These are phyloP conservation scores for Orchesella cincta DNA, from an alignment of 1,140 invertebrate species.

Conservation along the genomic window DNA sequence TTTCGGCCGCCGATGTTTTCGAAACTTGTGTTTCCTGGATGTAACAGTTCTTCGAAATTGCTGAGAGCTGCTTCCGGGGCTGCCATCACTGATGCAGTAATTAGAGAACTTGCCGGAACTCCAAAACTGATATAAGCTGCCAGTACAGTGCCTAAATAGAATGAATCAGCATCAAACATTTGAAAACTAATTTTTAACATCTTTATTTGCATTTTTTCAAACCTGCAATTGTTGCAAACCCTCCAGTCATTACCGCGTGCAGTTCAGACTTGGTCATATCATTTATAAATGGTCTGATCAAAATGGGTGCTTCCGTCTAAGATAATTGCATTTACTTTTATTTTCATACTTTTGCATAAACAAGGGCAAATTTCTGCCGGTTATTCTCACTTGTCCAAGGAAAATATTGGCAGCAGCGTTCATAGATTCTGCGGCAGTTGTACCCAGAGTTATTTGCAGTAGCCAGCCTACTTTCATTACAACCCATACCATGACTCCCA, in stretches of 20 bases:
- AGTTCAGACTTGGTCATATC: slow-evolving; percentile 85
- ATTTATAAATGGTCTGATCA: slow-evolving; percentile 82
- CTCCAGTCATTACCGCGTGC: slow-evolving; percentile 88
- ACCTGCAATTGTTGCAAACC: slow-evolving; percentile 93
- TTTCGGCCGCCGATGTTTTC: slow-evolving; percentile 67
- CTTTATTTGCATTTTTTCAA: too few species aligned
- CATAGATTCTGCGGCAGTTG: slow-evolving; percentile 88
- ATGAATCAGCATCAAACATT: too few species aligned
- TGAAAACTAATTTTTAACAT: too few species aligned
- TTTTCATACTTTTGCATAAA: too few species aligned
- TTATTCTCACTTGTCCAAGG: slow-evolving; percentile 38
- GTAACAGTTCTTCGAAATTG: slow-evolving; percentile 83
- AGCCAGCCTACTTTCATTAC: slow-evolving; percentile 57
- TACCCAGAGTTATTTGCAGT: slow-evolving; percentile 65
- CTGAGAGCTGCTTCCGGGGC: slow-evolving; percentile 65
- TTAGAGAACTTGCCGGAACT: slow-evolving; percentile 74
- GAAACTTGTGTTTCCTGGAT: slow-evolving; percentile 83
- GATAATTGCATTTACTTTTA: too few species aligned
- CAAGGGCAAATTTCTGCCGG: too few species aligned
- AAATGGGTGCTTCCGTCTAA: slow-evolving; percentile 82
- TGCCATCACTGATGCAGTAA: slow-evolving; percentile 93
- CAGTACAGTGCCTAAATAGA: slow-evolving; percentile 73
- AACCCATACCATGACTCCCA: slow-evolving; percentile 83
- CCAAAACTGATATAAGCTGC: slow-evolving; percentile 91
- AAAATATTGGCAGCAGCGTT: slow-evolving; percentile 68